phyloP scores from a whole-genome alignment of 2,888 invertebrate genomes.

The Ecliptopera silaceata region DNA sequence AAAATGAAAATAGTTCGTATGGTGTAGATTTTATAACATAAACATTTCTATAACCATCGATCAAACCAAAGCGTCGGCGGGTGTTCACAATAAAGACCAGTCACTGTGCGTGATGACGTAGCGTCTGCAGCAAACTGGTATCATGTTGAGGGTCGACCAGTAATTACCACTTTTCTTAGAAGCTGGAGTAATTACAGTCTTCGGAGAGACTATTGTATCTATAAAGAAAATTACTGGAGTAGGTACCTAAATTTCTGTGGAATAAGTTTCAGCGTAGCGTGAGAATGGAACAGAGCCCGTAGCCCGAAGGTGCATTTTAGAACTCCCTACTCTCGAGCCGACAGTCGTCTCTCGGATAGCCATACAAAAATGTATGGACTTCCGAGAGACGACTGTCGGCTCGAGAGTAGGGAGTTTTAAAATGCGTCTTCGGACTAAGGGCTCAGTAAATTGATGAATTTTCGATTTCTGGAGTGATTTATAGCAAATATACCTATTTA shows the following conservation, averaged over 20 bases:
- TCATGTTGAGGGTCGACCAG: conserved; percentile 28
- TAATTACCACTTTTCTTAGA: conserved; percentile 26
- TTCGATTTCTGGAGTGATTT: too few relatives aligned
- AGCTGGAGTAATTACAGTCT: conserved; percentile 6
- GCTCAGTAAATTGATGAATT: too few relatives aligned
- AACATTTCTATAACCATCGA: conserved; percentile 3
- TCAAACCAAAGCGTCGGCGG: conserved; percentile 9
- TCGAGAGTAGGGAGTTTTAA: too few relatives aligned
- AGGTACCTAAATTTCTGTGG: neutral
- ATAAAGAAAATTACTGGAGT: neutral
- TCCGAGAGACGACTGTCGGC: too few relatives aligned
- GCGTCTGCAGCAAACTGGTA: conserved; percentile 24
- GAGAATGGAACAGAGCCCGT: too few relatives aligned
- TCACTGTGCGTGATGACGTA: conserved; percentile 25
- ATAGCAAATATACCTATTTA: too few relatives aligned
- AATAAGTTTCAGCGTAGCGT: too few relatives aligned
- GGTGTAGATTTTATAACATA: neutral
- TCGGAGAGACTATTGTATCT: conserved; percentile 7
- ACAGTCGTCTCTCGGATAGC: too few relatives aligned
- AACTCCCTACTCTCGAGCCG: too few relatives aligned
- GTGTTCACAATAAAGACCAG: conserved; percentile 17
- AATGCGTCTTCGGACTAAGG: too few relatives aligned
- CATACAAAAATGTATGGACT: too few relatives aligned
- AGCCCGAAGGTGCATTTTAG: too few relatives aligned
- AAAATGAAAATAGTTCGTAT: neutral